Base-by-base conservation (phyloP, 2,113 vertebrate species). In the Ranitomeya imitator region DNA sequence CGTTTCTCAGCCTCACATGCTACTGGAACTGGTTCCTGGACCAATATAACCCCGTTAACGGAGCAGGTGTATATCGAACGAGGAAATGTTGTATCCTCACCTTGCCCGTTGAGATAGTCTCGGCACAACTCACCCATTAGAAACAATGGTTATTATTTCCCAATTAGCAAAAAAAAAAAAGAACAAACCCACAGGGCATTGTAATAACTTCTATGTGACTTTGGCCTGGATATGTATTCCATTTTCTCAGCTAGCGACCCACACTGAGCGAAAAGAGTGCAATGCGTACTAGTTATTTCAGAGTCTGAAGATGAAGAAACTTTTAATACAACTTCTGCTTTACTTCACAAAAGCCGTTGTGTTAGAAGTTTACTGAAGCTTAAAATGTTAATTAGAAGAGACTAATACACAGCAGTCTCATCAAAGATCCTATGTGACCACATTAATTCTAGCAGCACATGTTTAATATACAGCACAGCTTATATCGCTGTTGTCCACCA, bases 321-420 rank as follows among this genome's bases (percentile, higher is more conserved):
- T 78, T 81, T 85, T 86, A 0, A 0, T 31, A 3, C 88, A 86
- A 81, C 63, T 73, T 4, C 77, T 86, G 0, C 14, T 45, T 85
- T 91, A 69, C 80, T 90, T 45, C 86, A 69, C 0, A 2, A 88
- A 90, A 90, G 18, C 0, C 0, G 85, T 89, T 87, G 19, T 89
- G 7, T 1, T 60, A 7, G 5, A 74, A 0, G 59, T 88, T 90
- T 87, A 51, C 86, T 85, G 76, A 90, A 45, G 51, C 74, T 84
- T 80, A 89, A 90, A 90, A 90, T 77, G 0, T 55, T 89, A 89
- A 88, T 90, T 90, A 90, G 86, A 61, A 89, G 61, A 83, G 57
- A 6, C 81, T 51, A 86, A 6, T 88, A 3, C 10, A 26, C 21
- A 83, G 55, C 59, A 10, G 0, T 9, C 37, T 59, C 23, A 86